Conservation (phyloP, 1,140 invertebrate genomes). For the Paracyclopina nana region DNA sequence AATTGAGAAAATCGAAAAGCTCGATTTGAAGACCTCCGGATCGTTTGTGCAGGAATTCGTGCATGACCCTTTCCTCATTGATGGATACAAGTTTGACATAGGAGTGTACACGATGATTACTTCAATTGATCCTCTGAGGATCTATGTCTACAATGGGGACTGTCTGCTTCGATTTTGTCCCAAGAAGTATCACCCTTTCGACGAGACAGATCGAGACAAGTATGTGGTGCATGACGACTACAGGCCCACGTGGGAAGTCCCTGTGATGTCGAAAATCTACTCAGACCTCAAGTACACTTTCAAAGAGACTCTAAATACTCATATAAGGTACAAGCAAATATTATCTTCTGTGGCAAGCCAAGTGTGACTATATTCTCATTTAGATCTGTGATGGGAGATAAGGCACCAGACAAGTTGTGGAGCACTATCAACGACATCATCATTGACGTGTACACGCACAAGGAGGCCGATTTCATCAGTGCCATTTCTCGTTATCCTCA, state of each 20-base stretch:
- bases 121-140: constrained; percentile 64
- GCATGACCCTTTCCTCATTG: constrained; percentile 53
- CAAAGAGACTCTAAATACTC: constrained; percentile 66
- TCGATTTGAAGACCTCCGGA: constrained; percentile 47
- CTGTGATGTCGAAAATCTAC: constrained; percentile 56
- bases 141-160: constrained; percentile 75
- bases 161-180: constrained; percentile 77
- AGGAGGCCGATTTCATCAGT: constrained; percentile 37
- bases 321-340: too few relatives aligned
- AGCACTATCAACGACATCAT: constrained; percentile 56
- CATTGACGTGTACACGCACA: constrained; percentile 43
- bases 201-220: constrained; percentile 53
- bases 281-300: constrained; percentile 54
- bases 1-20: constrained; percentile 43
- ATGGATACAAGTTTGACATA: constrained; percentile 86
- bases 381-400: constrained; percentile 39
- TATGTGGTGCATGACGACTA: constrained; percentile 92
- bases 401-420: constrained; percentile 56
- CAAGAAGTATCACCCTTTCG: constrained; percentile 77
- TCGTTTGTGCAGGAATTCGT: constrained; percentile 80
- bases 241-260: constrained; percentile 77
- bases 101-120: constrained; percentile 83
- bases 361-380: neutral
- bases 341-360: too few relatives aligned
- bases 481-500: constrained; percentile 29